These are phyloP conservation scores for Forbesichthys agassizii DNA, from an alignment of 2,113 vertebrate species.

Conservation along the genomic window DNA sequence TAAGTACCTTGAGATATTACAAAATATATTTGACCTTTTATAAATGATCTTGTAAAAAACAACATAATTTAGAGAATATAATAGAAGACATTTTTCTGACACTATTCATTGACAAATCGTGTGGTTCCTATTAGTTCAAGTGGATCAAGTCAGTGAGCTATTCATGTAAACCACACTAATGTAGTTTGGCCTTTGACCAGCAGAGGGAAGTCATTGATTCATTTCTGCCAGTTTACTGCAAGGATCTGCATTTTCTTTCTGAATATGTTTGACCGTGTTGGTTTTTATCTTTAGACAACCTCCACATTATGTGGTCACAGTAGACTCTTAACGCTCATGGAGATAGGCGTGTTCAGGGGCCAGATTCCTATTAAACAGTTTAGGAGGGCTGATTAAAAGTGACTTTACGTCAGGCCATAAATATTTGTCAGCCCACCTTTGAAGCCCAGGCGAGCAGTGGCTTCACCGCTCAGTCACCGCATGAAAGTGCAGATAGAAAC, in stretches of 20 bases:
- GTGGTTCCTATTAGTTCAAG: slow-evolving; percentile 4
- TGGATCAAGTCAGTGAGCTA: slow-evolving; percentile 22
- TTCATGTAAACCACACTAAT: slow-evolving; percentile 32
- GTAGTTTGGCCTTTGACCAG: slow-evolving; percentile 74
- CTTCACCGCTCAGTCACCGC: slow-evolving; percentile 70
- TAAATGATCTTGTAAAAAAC: not conserved
- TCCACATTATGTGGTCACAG: slow-evolving; percentile 64
- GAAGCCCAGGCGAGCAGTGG: slow-evolving; percentile 70
- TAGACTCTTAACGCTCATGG: slow-evolving; percentile 64
- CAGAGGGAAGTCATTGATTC: slow-evolving; percentile 77
- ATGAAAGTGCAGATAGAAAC: slow-evolving; percentile 81
- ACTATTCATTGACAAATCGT: not conserved
- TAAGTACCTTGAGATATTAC: not conserved
- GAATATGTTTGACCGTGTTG: slow-evolving; percentile 68
- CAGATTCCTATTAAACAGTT: slow-evolving; percentile 69
- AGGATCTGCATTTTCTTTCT: slow-evolving; percentile 54
- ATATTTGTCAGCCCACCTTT: slow-evolving; percentile 82
- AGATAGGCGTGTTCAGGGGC: slow-evolving; percentile 71
- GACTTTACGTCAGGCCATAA: slow-evolving; percentile 74
- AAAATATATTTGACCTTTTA: not conserved
- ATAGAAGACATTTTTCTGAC: too few species aligned
- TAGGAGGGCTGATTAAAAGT: slow-evolving; percentile 74
- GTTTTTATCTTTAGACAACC: slow-evolving; percentile 78
- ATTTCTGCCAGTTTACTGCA: slow-evolving; percentile 62
- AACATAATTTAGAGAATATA: not conserved